Conservation (phyloP, 2,888 invertebrate genomes). For the Zelleria hepariella region DNA sequence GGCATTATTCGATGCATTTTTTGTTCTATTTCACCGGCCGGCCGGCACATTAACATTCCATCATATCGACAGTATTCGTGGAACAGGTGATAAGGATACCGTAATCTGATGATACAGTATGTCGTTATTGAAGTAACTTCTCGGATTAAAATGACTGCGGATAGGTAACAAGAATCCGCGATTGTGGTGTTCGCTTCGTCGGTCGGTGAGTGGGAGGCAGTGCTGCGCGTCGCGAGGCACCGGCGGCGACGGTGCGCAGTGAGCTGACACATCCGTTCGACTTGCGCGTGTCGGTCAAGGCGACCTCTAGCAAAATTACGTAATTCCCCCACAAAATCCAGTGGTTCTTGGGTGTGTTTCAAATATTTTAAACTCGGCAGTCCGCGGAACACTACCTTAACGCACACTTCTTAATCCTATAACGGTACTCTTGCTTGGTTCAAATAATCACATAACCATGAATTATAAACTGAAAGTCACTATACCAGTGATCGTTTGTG, state of each 20-base stretch:
- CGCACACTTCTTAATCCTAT: constrained; percentile 32
- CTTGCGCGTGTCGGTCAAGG: constrained; percentile 68
- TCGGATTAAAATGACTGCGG: constrained; percentile 44
- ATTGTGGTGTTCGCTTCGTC: constrained; percentile 33
- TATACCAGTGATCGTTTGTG: constrained; percentile 65
- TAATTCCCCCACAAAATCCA: constrained; percentile 58
- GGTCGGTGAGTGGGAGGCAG: constrained; percentile 52
- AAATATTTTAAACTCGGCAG: constrained; percentile 39
- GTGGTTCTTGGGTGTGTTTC: constrained; percentile 63
- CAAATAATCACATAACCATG: constrained; percentile 34
- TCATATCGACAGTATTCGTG: constrained; percentile 32
- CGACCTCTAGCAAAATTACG: constrained; percentile 68
- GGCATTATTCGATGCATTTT: background rate
- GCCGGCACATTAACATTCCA: constrained; percentile 12
- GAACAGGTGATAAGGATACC: constrained; percentile 36
- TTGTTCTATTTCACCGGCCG: background rate
- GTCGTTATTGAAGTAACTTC: constrained; percentile 27
- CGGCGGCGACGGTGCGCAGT: constrained; percentile 58
- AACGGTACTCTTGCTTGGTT: constrained; percentile 28
- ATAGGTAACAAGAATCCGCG: constrained; percentile 62
- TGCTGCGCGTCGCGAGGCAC: constrained; percentile 45
- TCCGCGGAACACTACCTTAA: constrained; percentile 37
- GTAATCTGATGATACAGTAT: constrained; percentile 51
- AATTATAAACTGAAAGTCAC: constrained; percentile 67
- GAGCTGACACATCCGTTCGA: constrained; percentile 65